Percentiles rank a stretch among this genome's conserved stretches.
Evolutionary conservation across 2,888 invertebrate species (phyloP).

Genomic region (Pristionchus fissidentatus): DNA sequence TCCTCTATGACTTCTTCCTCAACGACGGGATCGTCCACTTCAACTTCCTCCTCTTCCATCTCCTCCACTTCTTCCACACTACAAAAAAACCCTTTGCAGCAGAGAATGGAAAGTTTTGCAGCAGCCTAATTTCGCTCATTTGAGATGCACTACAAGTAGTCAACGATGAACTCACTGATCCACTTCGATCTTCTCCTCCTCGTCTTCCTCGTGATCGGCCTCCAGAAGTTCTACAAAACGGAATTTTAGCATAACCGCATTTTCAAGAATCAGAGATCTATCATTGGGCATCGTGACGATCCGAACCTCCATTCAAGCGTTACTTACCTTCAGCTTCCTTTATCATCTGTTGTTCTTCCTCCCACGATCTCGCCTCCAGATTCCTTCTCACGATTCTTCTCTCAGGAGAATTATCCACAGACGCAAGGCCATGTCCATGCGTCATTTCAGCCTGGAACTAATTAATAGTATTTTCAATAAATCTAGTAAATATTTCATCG

Average conservation of each 20-base stretch:
- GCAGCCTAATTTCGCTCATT: no score
- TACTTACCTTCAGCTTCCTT: constrained; percentile 5
- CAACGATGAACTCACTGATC: background rate
- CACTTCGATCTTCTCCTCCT: constrained; percentile 33
- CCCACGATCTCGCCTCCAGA: constrained; percentile 31
- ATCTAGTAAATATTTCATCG: background rate
- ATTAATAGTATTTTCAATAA: no score
- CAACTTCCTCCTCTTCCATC: constrained; percentile 44
- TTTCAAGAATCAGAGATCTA: background rate
- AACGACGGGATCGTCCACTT: constrained; percentile 15
- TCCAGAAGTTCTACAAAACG: background rate
- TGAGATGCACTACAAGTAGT: background rate
- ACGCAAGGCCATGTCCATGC: no score
- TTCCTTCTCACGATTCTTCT: background rate
- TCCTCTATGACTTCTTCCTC: constrained; percentile 47
- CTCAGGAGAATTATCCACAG: constrained; percentile 1
- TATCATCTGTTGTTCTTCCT: constrained; percentile 37
- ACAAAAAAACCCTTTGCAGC: background rate
- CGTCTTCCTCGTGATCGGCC: background rate
- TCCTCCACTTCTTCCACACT: constrained; percentile 25
- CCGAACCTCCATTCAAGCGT: background rate
- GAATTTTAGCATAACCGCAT: background rate
- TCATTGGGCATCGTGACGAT: no score
- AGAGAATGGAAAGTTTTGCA: no score
- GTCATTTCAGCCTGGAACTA: background rate